Base-by-base conservation (phyloP, 2,113 vertebrate species). In the Narcine bancroftii region DNA sequence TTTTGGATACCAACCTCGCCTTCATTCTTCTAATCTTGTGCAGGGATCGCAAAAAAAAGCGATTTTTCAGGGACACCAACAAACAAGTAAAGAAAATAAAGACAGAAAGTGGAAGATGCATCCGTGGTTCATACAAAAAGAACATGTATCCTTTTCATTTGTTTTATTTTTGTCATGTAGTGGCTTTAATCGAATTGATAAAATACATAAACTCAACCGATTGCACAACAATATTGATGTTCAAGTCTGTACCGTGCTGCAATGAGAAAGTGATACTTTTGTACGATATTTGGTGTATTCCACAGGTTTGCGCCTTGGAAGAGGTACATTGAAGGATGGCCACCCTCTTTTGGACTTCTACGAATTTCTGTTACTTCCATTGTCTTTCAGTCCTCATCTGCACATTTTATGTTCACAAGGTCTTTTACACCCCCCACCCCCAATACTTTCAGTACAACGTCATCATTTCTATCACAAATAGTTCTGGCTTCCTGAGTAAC, bases 31-130 rank as follows among this genome's bases (percentile, higher is more conserved):
- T 89, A 63, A 60, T 56, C 29, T 76, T 89, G 21, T 66, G 63
- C 94, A 99, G 98, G 99, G 99, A 99, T 92, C 97, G 98, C 15
- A 99, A 99, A 94, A 98, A 94, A 95, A 99, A 99, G 94, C 96
- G 98, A 0, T 99, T 99, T 0, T 96, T 99, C 92, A 96, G 94
- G 56, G 96, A 97, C 53, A 96, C 95, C 0, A 97, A 98, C 87
- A 97, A 97, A 91, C 97, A 97, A 45, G 96, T 97, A 93, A 97
- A 97, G 94, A 99, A 97, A 94, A 95, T 99, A 93, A 96, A 93
- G 93, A 97, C 96, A 0, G 98, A 99, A 81, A 97, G 97, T 0
- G 98, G 98, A 3, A 95, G 94, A 93, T 96, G 96, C 93, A 96
- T 99, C 94, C 95, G 73, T 93, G 94, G 95, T 92, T 96, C 96